Base-by-base conservation (phyloP, 2,113 vertebrate genomes). In the Mystacornis crossleyi region DNA sequence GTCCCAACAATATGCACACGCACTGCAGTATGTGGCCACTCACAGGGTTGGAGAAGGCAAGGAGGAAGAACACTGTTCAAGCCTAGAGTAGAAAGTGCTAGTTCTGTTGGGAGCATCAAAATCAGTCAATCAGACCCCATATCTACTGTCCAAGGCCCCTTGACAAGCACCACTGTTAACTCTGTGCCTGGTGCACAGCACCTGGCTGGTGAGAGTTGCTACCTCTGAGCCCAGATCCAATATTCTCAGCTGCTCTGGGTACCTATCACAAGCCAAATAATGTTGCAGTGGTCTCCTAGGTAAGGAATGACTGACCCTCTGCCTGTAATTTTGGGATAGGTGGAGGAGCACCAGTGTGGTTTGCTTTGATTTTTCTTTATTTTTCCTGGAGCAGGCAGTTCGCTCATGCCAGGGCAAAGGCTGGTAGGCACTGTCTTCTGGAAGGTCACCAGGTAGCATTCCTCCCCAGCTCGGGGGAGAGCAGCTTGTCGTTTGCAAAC, bases 371-470 rank as follows among this genome's bases (percentile, higher is more conserved):
- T 89, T 95, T 64, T 12, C 14, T 65, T 62, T 54, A 70, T 74
- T 86, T 57, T 62, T 43, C 54, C 50, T 54, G 50, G 24, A 88
- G 53, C 50, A 83, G 54, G 38, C 29, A 72, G 36, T 31, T 90
- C 0, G 0, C 10, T 79, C 31, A 61, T 79, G 28, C 58, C 48
- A 67, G 50, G 62, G 80, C 69, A 89, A 90, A 70, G 65, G 43
- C 77, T 79, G 81, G 45, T 86, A 47, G 71, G 29, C 64, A 31
- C 28, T 58, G 29, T 67, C 77, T 89, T 89, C 94, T 95, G 89
- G 83, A 96, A 95, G 94, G 95, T 95, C 93, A 97, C 74, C 81
- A 93, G 61, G 61, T 62, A 91, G 48, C 74, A 53, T n/a, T 77
- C 58, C 50, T 77, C 58, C 50, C 20, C 5, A 2, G 58, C 62